These are phyloP conservation scores for Azemiops feae DNA, from an alignment of 2,113 vertebrate species.

Conservation along the genomic window DNA sequence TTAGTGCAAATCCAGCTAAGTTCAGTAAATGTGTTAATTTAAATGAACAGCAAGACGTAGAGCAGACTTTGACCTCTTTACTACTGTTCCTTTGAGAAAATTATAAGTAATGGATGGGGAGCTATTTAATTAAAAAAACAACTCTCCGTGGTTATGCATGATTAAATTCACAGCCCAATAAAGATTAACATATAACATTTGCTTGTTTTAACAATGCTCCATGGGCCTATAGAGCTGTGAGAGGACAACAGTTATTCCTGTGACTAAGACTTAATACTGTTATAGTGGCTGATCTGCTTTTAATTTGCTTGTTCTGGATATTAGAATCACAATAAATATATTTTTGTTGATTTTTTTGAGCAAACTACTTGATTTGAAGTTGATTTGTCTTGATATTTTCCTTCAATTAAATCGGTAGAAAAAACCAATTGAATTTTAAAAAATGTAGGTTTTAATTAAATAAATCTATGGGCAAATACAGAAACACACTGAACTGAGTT, in stretches of 20 bases:
- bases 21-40: slow-evolving; percentile 44
- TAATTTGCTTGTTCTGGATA: slow-evolving; percentile 15
- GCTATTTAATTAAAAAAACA: slow-evolving; percentile 67
- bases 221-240: slow-evolving; percentile 26
- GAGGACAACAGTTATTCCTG: slow-evolving; percentile 37
- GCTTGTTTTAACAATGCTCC: slow-evolving; percentile 59
- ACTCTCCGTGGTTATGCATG: slow-evolving; percentile 60
- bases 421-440: not conserved
- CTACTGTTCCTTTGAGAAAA: slow-evolving; percentile 60
- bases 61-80: slow-evolving; percentile 43
- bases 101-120: slow-evolving; percentile 60
- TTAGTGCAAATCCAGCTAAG: slow-evolving; percentile 29
- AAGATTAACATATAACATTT: slow-evolving; percentile 67
- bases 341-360: not conserved
- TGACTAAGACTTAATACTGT: slow-evolving; percentile 19
- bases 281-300: slow-evolving; percentile 3
- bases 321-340: not conserved
- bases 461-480: not conserved
- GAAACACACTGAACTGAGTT: not conserved
- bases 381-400: slow-evolving; percentile 9
- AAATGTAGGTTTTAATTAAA: not conserved
- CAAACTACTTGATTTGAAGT: not conserved
- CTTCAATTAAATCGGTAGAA: not conserved
- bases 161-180: slow-evolving; percentile 66
- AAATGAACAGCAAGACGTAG: slow-evolving; percentile 49